Evolutionary conservation across 2,113 vertebrate species (phyloP).

Genomic region (Xenotilapia flavipinnis): DNA sequence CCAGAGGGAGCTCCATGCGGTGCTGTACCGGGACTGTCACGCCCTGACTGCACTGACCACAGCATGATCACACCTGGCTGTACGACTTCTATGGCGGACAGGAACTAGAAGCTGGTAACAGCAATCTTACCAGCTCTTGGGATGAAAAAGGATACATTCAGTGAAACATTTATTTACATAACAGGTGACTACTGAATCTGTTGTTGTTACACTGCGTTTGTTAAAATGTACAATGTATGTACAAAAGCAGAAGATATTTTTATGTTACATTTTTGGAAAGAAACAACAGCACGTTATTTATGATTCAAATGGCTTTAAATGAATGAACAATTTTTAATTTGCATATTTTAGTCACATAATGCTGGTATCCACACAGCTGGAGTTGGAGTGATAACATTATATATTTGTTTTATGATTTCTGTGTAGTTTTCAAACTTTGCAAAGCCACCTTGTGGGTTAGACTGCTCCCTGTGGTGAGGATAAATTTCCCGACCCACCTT

Average conservation of each 20-base stretch:
- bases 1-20: neutral
- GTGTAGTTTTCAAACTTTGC: neutral
- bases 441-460: neutral
- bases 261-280: neutral
- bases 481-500: neutral
- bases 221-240: neutral
- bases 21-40: neutral
- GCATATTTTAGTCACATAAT: neutral
- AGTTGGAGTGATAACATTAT: neutral
- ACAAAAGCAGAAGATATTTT: neutral
- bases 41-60: neutral
- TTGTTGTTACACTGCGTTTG: neutral
- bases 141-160: neutral
- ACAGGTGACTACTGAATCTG: neutral
- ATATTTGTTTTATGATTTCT: neutral
- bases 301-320: neutral
- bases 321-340: neutral
- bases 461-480: neutral
- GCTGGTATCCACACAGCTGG: neutral
- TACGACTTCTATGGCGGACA: neutral
- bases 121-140: neutral
- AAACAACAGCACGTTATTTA: neutral
- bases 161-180: neutral
- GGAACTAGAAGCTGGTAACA: neutral
- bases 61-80: neutral